Evolutionary conservation across 2,113 vertebrate genomes (phyloP), one percentile per base, ranked within the genome.

Genomic region (Entomyzon cyanotis): DNA sequence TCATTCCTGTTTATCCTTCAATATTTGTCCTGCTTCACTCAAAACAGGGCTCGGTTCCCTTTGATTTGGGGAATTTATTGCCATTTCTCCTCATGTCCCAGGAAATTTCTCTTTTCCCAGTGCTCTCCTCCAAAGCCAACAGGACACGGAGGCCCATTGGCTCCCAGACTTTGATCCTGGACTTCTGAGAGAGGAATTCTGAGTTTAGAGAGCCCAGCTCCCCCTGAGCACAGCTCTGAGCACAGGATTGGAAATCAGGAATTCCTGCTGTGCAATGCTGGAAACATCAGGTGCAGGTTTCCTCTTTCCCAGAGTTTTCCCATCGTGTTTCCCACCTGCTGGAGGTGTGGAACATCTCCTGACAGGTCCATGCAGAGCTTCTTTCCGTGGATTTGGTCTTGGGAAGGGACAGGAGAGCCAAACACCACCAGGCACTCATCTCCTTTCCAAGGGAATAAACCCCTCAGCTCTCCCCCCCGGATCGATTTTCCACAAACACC

Each of bases 341-440:
- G 55, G 3, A 25, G 13, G 39, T 1, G 3, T 12, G 37, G 50
- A 25, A 2, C 5, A 37, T n/a, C 22, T 59, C 22, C 58, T 3
- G 28, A 0, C 30, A 19, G 44, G 10, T 21, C 67, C 46, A 0
- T 1, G 18, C 44, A 17, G 15, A 2, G 8, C 33, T 15, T 15
- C 44, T 49, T n/a, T 4, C 46, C 69, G 0, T 4, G 42, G 3
- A 2, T 3, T 4, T 9, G 1, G 0, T 8, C 30, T 15, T 9
- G 31, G 62, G 73, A 15, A 1, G 2, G 30, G 3, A 12, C 69
- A 21, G 58, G 62, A 41, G 47, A 27, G 9, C 1, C 1, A 0
- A 35, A 65, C 56, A 27, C 25, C 8, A 1, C 24, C 11, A 11
- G 80, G 52, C n/a, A 39, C 47, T 16, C 42, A 17, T 5, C 7